phyloP scores from a whole-genome alignment of 2,797 vertebrate genomes.

The Kryptolebias ocellatus region DNA sequence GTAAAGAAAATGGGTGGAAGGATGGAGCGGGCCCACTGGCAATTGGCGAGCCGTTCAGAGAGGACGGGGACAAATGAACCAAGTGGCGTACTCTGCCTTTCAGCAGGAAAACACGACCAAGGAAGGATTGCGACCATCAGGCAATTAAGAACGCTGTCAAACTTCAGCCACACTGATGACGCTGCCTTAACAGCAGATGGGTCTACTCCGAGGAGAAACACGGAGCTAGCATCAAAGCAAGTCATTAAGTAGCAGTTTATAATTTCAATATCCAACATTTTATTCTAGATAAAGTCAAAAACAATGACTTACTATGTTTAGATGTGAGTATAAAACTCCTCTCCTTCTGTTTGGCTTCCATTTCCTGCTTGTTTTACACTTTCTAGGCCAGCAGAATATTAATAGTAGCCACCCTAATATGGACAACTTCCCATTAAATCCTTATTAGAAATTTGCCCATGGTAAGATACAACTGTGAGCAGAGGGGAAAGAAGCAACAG shows the following conservation, averaged over 20 bases:
- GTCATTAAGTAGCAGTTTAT: not conserved
- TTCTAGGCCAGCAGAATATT: not conserved
- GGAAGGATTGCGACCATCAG: not conserved
- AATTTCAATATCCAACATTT: not conserved
- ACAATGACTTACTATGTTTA: not conserved
- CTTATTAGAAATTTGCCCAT: not conserved
- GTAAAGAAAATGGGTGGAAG: too few relatives aligned
- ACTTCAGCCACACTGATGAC: not conserved
- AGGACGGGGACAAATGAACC: constrained; percentile 26
- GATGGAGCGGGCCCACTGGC: not conserved
- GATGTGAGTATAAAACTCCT: not conserved
- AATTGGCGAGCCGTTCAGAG: constrained; percentile 29
- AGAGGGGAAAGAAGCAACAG: too few relatives aligned
- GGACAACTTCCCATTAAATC: not conserved
- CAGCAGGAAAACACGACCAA: constrained; percentile 1
- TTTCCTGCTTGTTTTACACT: not conserved
- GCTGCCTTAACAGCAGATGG: not conserved
- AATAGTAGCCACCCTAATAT: not conserved
- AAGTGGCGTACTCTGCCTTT: constrained; percentile 12
- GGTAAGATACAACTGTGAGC: too few relatives aligned
- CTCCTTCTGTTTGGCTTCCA: not conserved
- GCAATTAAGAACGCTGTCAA: not conserved
- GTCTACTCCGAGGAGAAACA: not conserved
- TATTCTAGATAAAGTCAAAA: not conserved
- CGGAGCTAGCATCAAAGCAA: not conserved